These are phyloP conservation scores for Dasysyrphus tricinctus DNA, from an alignment of 2,888 invertebrate species.

Conservation along the genomic window DNA sequence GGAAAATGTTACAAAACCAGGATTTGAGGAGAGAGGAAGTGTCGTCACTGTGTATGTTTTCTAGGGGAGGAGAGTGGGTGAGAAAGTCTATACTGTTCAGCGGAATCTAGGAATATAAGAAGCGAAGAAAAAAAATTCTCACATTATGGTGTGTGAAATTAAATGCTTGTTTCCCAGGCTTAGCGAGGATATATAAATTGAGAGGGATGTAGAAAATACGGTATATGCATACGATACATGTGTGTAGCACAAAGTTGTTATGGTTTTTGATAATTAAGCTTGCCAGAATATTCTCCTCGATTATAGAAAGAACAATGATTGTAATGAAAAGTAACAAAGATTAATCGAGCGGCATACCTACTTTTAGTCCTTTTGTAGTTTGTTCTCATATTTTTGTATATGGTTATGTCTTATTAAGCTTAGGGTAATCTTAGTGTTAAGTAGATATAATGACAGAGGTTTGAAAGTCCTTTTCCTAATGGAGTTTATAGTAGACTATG, in stretches of 20 bases:
- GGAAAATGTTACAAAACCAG: constrained; percentile 39
- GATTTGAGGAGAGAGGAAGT: constrained; percentile 11
- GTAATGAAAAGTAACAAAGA: constrained; percentile 52
- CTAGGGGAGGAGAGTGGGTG: not conserved
- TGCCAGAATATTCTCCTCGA: constrained; percentile 30
- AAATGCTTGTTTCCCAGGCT: constrained; percentile 67
- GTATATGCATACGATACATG: not conserved
- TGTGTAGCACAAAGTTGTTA: constrained; percentile 21
- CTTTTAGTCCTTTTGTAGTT: constrained; percentile 26
- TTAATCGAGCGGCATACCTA: constrained; percentile 71
- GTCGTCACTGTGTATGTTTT: constrained; percentile 1
- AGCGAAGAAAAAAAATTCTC: constrained; percentile 7
- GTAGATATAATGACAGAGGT: constrained; percentile 2
- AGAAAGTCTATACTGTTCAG: constrained; percentile 29
- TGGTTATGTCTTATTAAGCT: constrained; percentile 57
- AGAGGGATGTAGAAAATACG: not conserved
- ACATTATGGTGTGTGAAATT: constrained; percentile 75
- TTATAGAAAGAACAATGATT: constrained; percentile 24
- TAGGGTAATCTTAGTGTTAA: constrained; percentile 69
- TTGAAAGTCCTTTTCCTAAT: not conserved
- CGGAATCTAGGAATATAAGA: constrained; percentile 15
- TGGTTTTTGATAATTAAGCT: constrained; percentile 71
- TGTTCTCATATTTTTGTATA: not conserved
- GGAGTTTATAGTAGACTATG: too few species aligned
- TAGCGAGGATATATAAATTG: constrained; percentile 47